Evolutionary conservation across 2,888 invertebrate species (phyloP).

Genomic region (Graphium colonna): DNA sequence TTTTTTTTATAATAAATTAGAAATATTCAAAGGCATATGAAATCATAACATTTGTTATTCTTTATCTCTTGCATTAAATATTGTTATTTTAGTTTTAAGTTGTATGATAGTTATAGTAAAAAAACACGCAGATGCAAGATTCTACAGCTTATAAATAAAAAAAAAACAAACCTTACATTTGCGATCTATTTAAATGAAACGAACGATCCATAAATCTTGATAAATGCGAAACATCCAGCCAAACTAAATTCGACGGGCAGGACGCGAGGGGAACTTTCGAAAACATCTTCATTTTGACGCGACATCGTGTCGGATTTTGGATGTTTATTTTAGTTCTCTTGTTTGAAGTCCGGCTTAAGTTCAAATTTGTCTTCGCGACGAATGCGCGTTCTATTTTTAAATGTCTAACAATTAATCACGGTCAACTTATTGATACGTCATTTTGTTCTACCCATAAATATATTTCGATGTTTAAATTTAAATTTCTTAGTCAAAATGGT

Average conservation of each 20-base stretch:
- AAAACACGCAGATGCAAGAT: no score
- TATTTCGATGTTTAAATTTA: no score
- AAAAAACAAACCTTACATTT: slow-evolving; percentile 24
- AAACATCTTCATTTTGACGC: slow-evolving; percentile 59
- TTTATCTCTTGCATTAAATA: no score
- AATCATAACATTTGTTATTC: no score
- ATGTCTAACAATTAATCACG: slow-evolving; percentile 12
- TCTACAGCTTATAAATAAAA: no score
- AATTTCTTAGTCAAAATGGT: no score
- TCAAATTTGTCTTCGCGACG: slow-evolving; percentile 37
- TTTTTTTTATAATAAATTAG: no score
- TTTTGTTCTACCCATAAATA: no score
- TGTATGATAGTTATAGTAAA: no score
- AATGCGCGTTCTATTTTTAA: slow-evolving; percentile 16
- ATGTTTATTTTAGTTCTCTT: slow-evolving; percentile 48
- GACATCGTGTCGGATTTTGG: slow-evolving; percentile 43
- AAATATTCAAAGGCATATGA: no score
- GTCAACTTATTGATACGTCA: not conserved
- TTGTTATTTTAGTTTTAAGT: no score
- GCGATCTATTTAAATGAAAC: slow-evolving; percentile 39
- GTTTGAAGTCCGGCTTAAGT: slow-evolving; percentile 25
- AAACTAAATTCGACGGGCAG: slow-evolving; percentile 36
- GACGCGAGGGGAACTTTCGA: slow-evolving; percentile 50
- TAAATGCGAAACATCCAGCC: slow-evolving; percentile 62
- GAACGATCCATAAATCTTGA: slow-evolving; percentile 54